Base-by-base conservation (phyloP, 2,797 vertebrate species). In the Sebastes aleutianus region DNA sequence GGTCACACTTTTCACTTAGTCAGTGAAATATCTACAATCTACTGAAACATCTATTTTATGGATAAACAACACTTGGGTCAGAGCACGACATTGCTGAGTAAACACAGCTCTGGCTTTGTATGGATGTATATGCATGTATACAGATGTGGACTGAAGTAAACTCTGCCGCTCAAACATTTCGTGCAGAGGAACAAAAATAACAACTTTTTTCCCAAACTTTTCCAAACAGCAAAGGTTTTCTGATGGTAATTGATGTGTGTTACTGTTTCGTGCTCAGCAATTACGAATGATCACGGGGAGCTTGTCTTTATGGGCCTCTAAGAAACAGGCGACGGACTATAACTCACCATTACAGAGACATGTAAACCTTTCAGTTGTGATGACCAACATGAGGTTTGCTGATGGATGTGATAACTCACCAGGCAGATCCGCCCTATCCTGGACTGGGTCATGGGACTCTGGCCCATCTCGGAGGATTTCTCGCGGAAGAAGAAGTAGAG, bases 401-500 rank as follows among this genome's bases (percentile, higher is more conserved):
- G 80, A 86, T 70, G 77, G 75, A 32, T 70, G 78, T 54, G 79
- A 87, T 84, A 84, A 95, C 96, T 65, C 93, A 99, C 98, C 96
- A 99, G 93, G 93, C 98, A 99, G 91, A 99, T 99, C 79, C 98
- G 96, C 10, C 98, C 98, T 0, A 99, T 99, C 84, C 98, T 96
- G 82, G 98, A 98, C 56, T 98, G 97, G 74, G 98, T 94, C 26
- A 98, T 97, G 0, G 98, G 98, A 93, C 96, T 99, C 93, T 99
- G 97, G 0, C 97, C 97, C 39, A 97, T 96, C 91, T 99, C 98
- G 0, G 97, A 96, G 0, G 97, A 96, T 89, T 98, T 98, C 95
- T 99, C 98, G 2, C 98, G 97, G 92, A 99, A 99, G 95, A 99
- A 99, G 91, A 99, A 99, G 92, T 99, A 99, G 22, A 99, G 97